Evolutionary conservation across 2,888 invertebrate genomes (phyloP).

Genomic region (Tinea semifulvella): DNA sequence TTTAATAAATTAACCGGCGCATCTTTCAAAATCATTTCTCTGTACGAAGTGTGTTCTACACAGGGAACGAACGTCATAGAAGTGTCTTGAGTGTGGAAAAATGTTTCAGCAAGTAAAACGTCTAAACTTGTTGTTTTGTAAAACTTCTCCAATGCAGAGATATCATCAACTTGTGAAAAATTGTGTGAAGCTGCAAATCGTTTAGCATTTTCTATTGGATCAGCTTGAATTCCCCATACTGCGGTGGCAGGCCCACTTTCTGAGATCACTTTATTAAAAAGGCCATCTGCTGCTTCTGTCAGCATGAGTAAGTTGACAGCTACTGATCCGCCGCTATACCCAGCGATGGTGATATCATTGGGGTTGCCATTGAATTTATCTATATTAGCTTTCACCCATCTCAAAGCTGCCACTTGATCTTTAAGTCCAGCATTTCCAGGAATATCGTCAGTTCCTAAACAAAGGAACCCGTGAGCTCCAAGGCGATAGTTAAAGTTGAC

Average conservation of each 20-base stretch:
- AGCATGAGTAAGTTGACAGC: slow-evolving; percentile 15
- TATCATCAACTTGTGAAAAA: slow-evolving; percentile 26
- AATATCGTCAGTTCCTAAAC: slow-evolving; percentile 30
- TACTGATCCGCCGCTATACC: slow-evolving; percentile 15
- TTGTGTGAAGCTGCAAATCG: slow-evolving; percentile 27
- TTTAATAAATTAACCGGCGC: slow-evolving; percentile 13
- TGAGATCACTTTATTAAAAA: slow-evolving; percentile 16
- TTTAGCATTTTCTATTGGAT: slow-evolving; percentile 14
- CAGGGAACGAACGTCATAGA: slow-evolving; percentile 15
- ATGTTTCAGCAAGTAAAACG: slow-evolving; percentile 20
- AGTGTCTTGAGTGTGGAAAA: slow-evolving; percentile 12
- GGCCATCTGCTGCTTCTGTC: slow-evolving; percentile 12
- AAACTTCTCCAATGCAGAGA: slow-evolving; percentile 31
- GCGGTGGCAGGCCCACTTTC: slow-evolving; percentile 13
- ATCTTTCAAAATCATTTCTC: slow-evolving; percentile 9
- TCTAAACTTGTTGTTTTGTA: slow-evolving; percentile 28
- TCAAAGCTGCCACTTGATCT: slow-evolving; percentile 17
- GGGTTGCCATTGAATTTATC: slow-evolving; percentile 17
- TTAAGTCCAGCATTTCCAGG: slow-evolving; percentile 33
- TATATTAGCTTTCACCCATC: slow-evolving; percentile 16
- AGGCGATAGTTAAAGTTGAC: slow-evolving; percentile 40
- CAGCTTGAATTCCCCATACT: slow-evolving; percentile 1
- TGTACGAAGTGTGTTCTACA: slow-evolving; percentile 9
- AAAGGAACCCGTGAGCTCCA: slow-evolving; percentile 24
- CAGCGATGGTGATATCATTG: slow-evolving; percentile 17